Evolutionary conservation across 2,888 invertebrate genomes (phyloP), one percentile per base, ranked within the genome.

Genomic region (Drosophila subquinaria): DNA sequence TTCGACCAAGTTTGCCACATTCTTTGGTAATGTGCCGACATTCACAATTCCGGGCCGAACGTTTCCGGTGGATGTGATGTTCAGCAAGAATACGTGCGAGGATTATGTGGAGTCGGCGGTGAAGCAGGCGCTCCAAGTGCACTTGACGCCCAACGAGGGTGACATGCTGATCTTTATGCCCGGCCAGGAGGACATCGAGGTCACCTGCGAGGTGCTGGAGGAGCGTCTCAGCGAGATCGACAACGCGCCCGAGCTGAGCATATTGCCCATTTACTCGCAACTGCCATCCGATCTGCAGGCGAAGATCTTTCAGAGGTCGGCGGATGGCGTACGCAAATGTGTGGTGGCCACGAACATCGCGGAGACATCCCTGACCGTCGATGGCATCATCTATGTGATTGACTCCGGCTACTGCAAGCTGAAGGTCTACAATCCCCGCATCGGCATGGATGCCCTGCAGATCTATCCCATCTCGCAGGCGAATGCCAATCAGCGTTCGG

Each of bases 301-400:
- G 0, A 99, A 99, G 94, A 99, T 99, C 80, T 99, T 99, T 92
- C 98, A 99, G 93, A 95, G 97, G 79, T 98, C 99, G 0, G 96
- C 97, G 4, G 98, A 98, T 35, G 99, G 98, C 0, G 95, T 98
- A 69, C 94, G 99, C 74, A 99, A 99, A 93, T 99, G 99, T 92
- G 98, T 99, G 3, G 99, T 99, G 0, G 99, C 99, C 23, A 99
- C 99, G 4, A 99, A 99, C 91, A 99, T 99, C 89, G 99, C 99
- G 0, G 99, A 97, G 91, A 96, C 96, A 0, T 96, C 96, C 0
- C 92, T 97, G 4, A 97, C 96, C 6, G 97, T 98, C 1, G 98
- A 99, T 92, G 99, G 99, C 38, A 99, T 99, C 77, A 98, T 98
- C 94, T 99, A 98, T 93, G 99, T 99, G 1, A 97, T 99, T 33